Base-by-base conservation (phyloP, 2,113 vertebrate species). In the Anthoscopus minutus region DNA sequence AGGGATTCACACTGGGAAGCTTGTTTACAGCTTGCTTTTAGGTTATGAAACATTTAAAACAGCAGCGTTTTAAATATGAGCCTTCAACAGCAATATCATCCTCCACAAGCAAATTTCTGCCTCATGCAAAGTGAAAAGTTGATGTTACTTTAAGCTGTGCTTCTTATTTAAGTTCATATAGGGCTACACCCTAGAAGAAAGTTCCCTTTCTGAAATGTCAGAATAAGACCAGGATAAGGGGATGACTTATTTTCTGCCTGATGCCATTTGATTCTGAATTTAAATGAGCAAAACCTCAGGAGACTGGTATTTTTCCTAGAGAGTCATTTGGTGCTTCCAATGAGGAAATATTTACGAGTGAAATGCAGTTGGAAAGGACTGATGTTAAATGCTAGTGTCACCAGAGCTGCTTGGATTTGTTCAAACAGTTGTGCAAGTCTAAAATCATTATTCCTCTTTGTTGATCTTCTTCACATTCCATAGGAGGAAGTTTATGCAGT, bases 191-290 rank as follows among this genome's bases (percentile, higher is more conserved):
- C 89, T 54, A 57, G 65, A 96, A 96, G 74, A 77, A 95, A 71
- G 15, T 65, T 92, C 71, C 33, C 77, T 58, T 48, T 94, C 86
- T 94, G 81, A 97, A 94, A 96, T 94, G 89, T 96, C 93, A 96
- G 48, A 89, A 56, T 64, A 78, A 93, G 65, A 84, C 35, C 13
- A 54, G 66, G 33, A 81, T 88, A 86, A 96, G 85, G 25, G 67
- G 82, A 81, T 86, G 76, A 94, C 81, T 92, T 96, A 80, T 97
- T 92, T 93, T 94, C 85, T 91, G 84, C 81, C 88, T 94, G 78
- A 96, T 91, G 79, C 71, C 57, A 82, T 81, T 72, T 65, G 67
- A 96, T 71, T 91, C 54, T 84, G 91, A 81, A 97, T 97, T 86
- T 81, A 84, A 97, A 97, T 90, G n/a, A 85, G 60, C 40, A 70